phyloP scores from a whole-genome alignment of 2,113 vertebrate species.

The Chionomys nivalis region DNA sequence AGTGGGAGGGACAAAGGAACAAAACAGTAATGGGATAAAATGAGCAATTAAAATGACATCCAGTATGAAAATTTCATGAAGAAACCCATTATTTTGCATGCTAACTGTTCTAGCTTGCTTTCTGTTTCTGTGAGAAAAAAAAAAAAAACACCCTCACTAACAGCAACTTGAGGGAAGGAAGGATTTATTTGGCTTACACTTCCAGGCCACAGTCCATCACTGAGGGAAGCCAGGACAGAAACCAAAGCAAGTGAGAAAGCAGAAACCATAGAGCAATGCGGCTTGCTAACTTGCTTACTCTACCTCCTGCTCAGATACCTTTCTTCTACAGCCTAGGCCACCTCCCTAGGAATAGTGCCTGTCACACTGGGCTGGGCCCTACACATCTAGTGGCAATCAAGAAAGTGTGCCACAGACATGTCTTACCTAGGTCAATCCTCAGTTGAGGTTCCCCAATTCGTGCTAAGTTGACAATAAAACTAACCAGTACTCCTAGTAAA shows the following conservation, averaged over 20 bases:
- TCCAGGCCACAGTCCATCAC: not conserved
- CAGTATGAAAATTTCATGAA: not conserved
- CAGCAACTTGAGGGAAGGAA: not conserved
- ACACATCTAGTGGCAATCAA: not conserved
- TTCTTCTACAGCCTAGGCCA: not conserved
- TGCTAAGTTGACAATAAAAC: not conserved
- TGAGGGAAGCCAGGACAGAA: not conserved
- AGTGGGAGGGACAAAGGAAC: not conserved
- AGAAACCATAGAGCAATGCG: not conserved
- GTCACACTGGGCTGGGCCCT: not conserved
- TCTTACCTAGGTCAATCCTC: too few species aligned
- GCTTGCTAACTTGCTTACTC: not conserved
- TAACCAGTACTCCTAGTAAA: not conserved
- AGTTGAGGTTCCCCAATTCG: not conserved
- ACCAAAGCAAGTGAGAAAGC: not conserved
- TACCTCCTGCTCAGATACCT: not conserved
- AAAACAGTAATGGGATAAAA: not conserved
- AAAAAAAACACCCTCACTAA: not conserved
- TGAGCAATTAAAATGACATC: not conserved
- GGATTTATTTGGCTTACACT: not conserved
- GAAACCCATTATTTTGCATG: not conserved
- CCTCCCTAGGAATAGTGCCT: not conserved
- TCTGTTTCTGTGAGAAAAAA: not conserved
- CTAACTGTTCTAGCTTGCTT: not conserved
- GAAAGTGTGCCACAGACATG: not conserved